Percentiles rank a stretch among this genome's conserved stretches.
Conservation (phyloP, 2,797 vertebrate genomes). For the Tachyglossus aculeatus region DNA sequence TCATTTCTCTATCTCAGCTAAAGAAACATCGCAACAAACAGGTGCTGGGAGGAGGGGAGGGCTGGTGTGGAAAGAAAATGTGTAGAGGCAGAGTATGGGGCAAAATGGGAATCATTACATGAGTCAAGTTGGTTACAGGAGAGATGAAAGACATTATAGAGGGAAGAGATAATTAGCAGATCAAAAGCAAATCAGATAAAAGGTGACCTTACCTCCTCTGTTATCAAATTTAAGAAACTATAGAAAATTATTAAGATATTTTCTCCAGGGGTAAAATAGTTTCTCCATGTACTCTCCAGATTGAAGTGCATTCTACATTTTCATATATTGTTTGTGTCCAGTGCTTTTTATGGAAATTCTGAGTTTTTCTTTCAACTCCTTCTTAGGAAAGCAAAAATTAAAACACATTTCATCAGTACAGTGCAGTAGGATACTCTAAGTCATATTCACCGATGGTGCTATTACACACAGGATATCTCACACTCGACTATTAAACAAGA, state of each 20-base stretch:
- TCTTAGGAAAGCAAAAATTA: conserved; percentile 11
- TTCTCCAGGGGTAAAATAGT: conserved; percentile 23
- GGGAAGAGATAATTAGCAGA: conserved; percentile 36
- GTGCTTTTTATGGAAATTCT: conserved; percentile 46
- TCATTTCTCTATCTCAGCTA: conserved; percentile 39
- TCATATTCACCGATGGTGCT: not conserved
- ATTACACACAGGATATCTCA: not conserved
- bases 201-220: conserved; percentile 29
- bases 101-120: conserved; percentile 26
- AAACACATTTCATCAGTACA: not conserved
- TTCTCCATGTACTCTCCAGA: not conserved
- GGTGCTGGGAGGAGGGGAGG: not conserved
- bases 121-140: not conserved
- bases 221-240: conserved; percentile 14
- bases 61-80: conserved; percentile 18
- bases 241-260: conserved; percentile 31
- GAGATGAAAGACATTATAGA: conserved; percentile 7
- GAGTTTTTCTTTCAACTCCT: conserved; percentile 7
- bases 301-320: conserved; percentile 5
- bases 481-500: conserved; percentile 1
- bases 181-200: conserved; percentile 27
- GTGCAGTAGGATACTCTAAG: conserved; percentile 31
- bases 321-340: not conserved
- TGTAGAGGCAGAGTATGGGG: not conserved
- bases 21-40: not conserved